These are phyloP conservation scores for Dolichomitus sp. DNA, from an alignment of 2,888 invertebrate species.

Conservation along the genomic window DNA sequence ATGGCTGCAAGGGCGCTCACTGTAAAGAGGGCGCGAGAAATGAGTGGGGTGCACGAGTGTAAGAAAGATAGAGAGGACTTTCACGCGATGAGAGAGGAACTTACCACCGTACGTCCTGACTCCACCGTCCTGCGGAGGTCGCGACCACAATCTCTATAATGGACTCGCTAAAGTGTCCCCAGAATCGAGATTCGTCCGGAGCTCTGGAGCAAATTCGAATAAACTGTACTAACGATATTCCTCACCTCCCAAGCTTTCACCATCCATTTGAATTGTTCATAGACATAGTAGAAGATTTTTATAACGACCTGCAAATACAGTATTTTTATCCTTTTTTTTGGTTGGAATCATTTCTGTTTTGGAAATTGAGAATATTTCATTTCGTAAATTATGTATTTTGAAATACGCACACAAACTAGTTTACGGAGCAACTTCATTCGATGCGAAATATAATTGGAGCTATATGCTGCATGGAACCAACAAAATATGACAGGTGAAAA, in stretches of 20 bases:
- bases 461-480: background rate
- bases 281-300: background rate
- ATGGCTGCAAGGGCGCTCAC: slow-evolving; percentile 37
- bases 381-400: background rate
- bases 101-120: slow-evolving; percentile 68
- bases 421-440: background rate
- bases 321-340: background rate
- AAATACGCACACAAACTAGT: background rate
- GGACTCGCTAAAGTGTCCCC: slow-evolving; percentile 83
- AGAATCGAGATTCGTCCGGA: slow-evolving; percentile 63
- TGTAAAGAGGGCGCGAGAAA: slow-evolving; percentile 65
- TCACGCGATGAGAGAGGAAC: slow-evolving; percentile 70
- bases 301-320: slow-evolving; percentile 5
- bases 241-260: slow-evolving; percentile 9
- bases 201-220: slow-evolving; percentile 63
- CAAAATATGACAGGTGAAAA: background rate
- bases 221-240: slow-evolving; percentile 39
- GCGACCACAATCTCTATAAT: slow-evolving; percentile 85
- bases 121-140: slow-evolving; percentile 71
- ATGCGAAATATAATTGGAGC: background rate
- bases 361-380: too few species aligned
- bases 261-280: slow-evolving; percentile 26
- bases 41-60: slow-evolving; percentile 58
- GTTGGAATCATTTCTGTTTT: background rate
- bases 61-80: slow-evolving; percentile 72